Base-by-base conservation (phyloP, 2,888 invertebrate species). In the Anarsia innoxiella region DNA sequence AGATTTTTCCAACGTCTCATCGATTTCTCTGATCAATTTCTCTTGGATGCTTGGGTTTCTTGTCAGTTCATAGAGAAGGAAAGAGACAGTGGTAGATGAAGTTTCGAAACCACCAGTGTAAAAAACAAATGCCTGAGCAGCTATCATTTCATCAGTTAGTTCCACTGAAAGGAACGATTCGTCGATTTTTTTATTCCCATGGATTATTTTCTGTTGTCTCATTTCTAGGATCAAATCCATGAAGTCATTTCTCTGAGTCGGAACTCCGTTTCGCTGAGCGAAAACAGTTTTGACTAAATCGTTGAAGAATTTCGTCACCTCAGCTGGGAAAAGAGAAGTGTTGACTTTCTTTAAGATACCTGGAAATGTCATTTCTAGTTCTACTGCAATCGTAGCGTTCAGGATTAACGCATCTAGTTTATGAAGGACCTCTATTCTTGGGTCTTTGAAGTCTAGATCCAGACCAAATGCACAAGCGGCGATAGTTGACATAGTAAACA, bases 61-160 rank as follows among this genome's bases (percentile, higher is more conserved):
- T 1, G 80, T 76, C 8, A 84, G 41, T 41, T 72, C 56, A 39
- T 73, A 72, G 5, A 74, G 41, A 23, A 69, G 42, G 30, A 66
- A 78, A 0, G 69, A 41, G 44, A 82, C 57, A 0, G 76, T 69
- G 0, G 75, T 68, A 0, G 84, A 71, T 26, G 70, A 74, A 1
- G 83, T 82, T 44, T 83, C 84, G 44, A 73, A 84, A 0, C 84
- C 84, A 6, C 68, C 86, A 1, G 60, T 54, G 39, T 76, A 82
- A 46, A 85, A 82, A 10, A 79, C 55, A 45, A 80, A 74, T 1
- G 71, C 70, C 46, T 84, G 79, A 0, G 80, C 5, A 10, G 57
- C 54, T 15, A 66, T 57, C 3, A 60, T 36, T 10, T 51, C 52
- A 8, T 66, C 56, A 1, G 59, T 58, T 3, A 62, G 41, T n/a